These are phyloP conservation scores for Halcyon smyrnensis DNA, from an alignment of 2,797 vertebrate species.

Conservation along the genomic window DNA sequence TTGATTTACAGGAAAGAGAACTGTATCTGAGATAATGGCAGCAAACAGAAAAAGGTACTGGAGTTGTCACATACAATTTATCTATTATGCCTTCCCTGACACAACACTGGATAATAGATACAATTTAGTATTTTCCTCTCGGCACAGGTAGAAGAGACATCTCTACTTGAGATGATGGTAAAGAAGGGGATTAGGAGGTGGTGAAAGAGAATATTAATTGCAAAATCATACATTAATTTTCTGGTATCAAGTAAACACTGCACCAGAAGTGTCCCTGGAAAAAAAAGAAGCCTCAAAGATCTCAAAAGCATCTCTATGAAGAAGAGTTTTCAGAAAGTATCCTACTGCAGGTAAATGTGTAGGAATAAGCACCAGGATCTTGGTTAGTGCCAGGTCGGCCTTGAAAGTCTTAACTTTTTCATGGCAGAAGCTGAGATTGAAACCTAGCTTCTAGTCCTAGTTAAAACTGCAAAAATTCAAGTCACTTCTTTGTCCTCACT, in stretches of 20 bases:
- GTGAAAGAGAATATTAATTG: not conserved
- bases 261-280: not conserved
- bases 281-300: not conserved
- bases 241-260: not conserved
- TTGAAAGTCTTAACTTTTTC: not conserved
- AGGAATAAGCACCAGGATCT: not conserved
- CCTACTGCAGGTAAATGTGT: not conserved
- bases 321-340: not conserved
- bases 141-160: not conserved
- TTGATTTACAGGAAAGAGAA: not conserved
- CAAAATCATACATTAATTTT: not conserved
- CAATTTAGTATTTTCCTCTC: not conserved
- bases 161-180: not conserved
- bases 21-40: not conserved
- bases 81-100: not conserved
- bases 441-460: not conserved
- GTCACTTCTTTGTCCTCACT: not conserved
- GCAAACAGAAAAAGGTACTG: not conserved
- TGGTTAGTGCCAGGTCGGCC: not conserved
- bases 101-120: not conserved
- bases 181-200: not conserved
- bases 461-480: not conserved
- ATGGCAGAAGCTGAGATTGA: not conserved
- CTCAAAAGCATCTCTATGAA: not conserved
- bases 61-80: not conserved